Base-by-base conservation (phyloP, 2,888 invertebrate species). In the Apotomis betuletana region DNA sequence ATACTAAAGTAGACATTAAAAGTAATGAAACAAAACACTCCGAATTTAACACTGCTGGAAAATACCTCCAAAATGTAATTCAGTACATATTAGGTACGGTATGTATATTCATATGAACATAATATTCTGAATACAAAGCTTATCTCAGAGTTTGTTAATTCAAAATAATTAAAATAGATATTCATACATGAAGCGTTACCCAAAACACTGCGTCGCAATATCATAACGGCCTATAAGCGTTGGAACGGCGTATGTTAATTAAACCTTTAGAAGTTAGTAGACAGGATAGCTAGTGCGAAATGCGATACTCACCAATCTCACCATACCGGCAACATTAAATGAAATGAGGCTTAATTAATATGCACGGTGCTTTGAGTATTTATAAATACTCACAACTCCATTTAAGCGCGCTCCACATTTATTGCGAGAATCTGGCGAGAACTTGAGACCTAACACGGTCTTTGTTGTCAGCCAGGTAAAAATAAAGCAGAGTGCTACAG, bases 331-430 rank as follows among this genome's bases (percentile, higher is more conserved):
- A 41, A 54, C 46, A 59, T 60, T 55, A 46, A 67, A 38, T 60
- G 54, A n/a, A 61, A 70, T 65, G 38, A 49, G 49, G 54, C 55
- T 60, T 3, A 70, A 67, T 70, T 67, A 67, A 15, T 55, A 71
- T 67, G 62, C 67, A 62, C 44, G 58, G 52, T 15, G 15, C 15
- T 15, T 15, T 15, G 15, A 15, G 15, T 15, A 15, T 15, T 15
- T 15, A 15, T 15, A 15, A 15, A 15, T 15, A 15, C 15, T 15
- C 15, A 15, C 78, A 55, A 57, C 44, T 57, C 55, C 70, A 78
- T 69, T 70, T 62, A 68, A 12, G 58, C 38, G 75, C 74, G 76
- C 78, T 74, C 85, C 82, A 83, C 82, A 80, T 61, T 76, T 75
- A 81, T 76, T 79, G 75, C 79, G 78, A 79, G 80, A 62, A 57